These are phyloP conservation scores for Parotia lawesii DNA, from an alignment of 2,113 vertebrate genomes.

Conservation along the genomic window DNA sequence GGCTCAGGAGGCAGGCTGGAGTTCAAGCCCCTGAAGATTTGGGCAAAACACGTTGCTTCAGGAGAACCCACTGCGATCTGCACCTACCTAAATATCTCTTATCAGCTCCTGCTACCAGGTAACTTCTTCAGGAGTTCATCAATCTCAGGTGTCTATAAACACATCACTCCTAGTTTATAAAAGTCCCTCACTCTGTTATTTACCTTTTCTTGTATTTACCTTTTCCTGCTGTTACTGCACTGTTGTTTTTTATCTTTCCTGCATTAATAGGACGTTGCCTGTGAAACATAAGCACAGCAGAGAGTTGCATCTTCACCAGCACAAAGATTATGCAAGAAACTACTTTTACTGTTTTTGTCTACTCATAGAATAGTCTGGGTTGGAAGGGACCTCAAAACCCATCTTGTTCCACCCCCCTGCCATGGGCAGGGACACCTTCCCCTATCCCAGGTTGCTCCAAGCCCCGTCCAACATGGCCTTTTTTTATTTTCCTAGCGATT, in stretches of 20 bases:
- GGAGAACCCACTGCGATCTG: neutral
- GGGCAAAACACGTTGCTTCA: neutral
- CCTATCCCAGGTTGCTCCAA: neutral
- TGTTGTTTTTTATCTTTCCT: neutral
- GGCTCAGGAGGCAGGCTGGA: neutral
- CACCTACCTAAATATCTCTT: neutral
- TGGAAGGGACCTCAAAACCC: neutral
- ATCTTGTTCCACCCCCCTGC: neutral
- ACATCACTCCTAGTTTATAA: neutral
- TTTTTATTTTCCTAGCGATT: neutral
- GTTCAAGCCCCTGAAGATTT: neutral
- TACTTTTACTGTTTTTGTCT: neutral
- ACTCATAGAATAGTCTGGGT: neutral
- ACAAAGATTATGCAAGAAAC: neutral
- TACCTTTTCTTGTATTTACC: neutral
- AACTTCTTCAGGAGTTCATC: neutral
- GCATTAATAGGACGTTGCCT: accelerated
- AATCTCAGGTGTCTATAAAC: neutral
- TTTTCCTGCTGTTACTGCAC: neutral
- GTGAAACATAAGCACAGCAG: neutral
- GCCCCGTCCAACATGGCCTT: neutral
- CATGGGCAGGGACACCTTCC: neutral
- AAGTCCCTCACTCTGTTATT: neutral
- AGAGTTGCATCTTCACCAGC: neutral
- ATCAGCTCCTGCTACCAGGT: neutral